Evolutionary conservation across 2,888 invertebrate species (phyloP).

Genomic region (Dendrolimus houi): DNA sequence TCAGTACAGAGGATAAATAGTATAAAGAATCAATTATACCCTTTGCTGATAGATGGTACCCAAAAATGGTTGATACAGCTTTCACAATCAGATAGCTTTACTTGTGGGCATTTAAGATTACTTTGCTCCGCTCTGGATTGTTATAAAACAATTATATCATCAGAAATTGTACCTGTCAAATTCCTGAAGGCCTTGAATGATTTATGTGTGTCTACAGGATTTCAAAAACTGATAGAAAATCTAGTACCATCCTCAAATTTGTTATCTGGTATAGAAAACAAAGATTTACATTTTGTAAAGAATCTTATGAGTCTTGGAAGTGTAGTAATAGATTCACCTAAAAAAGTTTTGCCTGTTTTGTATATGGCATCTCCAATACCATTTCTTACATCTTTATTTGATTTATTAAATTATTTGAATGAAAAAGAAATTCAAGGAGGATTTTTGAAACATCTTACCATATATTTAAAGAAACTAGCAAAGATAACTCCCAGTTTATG

Average conservation of each 20-base stretch:
- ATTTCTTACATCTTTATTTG: constrained; percentile 54
- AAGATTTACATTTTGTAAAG: constrained; percentile 40
- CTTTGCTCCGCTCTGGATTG: constrained; percentile 54
- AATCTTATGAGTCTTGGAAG: constrained; percentile 52
- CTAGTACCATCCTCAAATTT: constrained; percentile 55
- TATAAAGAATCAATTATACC: constrained; percentile 50
- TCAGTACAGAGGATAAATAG: constrained; percentile 28
- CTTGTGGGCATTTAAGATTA: constrained; percentile 59
- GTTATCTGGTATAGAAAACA: constrained; percentile 48
- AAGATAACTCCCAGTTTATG: constrained; percentile 50
- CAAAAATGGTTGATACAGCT: constrained; percentile 70
- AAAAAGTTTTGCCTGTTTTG: constrained; percentile 55
- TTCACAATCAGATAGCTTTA: constrained; percentile 44
- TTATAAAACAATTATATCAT: constrained; percentile 41
- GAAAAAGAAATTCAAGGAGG: constrained; percentile 42
- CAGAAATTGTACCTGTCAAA: constrained; percentile 38
- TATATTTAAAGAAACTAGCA: constrained; percentile 60
- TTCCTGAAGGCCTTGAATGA: constrained; percentile 41
- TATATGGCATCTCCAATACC: constrained; percentile 51
- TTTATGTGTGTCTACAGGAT: constrained; percentile 61
- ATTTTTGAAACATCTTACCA: constrained; percentile 48
- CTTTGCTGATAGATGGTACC: constrained; percentile 52
- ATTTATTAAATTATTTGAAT: constrained; percentile 38
- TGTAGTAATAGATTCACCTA: constrained; percentile 40
- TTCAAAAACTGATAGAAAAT: constrained; percentile 52